Evolutionary conservation across 2,113 vertebrate species (phyloP), one percentile per base, ranked within the genome.

Genomic region (Zonotrichia leucophrys): DNA sequence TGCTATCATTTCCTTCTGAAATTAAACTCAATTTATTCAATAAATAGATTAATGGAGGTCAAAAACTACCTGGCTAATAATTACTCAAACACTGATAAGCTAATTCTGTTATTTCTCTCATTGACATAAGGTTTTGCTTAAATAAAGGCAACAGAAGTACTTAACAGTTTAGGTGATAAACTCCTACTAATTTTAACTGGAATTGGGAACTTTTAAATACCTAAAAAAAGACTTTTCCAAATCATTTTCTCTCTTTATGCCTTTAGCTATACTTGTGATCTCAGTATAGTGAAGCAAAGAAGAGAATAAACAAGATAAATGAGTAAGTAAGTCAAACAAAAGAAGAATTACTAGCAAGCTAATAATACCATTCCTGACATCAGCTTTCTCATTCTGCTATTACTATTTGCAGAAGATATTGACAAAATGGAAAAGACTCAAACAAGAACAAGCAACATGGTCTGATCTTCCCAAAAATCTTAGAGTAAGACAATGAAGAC

Each of bases 31-130:
- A 47, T 89, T 81, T 93, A 53, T 86, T 86, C 63, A 81, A 83
- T 64, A 95, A 70, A 81, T 53, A 68, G 37, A 93, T 60, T 81
- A 59, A 63, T 46, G 14, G 12, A 55, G 7, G 35, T 75, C 67
- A 74, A 85, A 96, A 91, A 76, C 60, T 39, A 95, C 63, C 63
- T 83, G 47, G 25, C 6, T 67, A 89, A 52, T 88, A 85, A 93
- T 81, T 74, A 69, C 23, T 49, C 22, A 55, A 92, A 82, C 24
- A 62, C 44, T 24, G 24, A 82, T 60, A 41, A 87, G 23, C 7
- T 89, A 75, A 44, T 88, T 90, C 25, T 31, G 3, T 60, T 81
- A 41, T 80, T 95, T 86, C 14, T 94, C 31, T 24, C 31, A 70
- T 24, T 78, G 47, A 69, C 33, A 76, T 69, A 25, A 70, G n/a